Base-by-base conservation (phyloP, 2,797 vertebrate species). In the Mus minutoides region DNA sequence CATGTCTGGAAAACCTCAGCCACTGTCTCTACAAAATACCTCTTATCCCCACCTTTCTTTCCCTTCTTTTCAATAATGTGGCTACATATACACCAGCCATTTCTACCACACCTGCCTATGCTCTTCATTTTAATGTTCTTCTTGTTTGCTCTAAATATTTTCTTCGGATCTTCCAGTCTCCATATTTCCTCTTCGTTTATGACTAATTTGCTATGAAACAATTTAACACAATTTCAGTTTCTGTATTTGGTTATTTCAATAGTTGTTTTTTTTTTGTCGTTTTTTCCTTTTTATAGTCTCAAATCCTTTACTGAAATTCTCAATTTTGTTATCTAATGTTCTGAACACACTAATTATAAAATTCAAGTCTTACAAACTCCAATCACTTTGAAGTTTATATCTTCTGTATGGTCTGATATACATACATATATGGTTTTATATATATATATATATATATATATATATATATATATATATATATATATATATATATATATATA, bases 151-250 rank as follows among this genome's bases (percentile, higher is more conserved):
- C 31, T 31, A 0, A 1, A 16, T 86, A 56, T 89, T 88, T 94
- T 92, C 90, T 96, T 90, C 64, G 37, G 13, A 29, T 71, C 22
- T 54, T 37, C 2, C 43, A n/a, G 62, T 52, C 46, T n/a, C 9
- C 62, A n/a, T 21, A 24, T 69, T 69, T 87, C 46, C 46, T 54
- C 62, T 86, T 40, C 64, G 14, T 49, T 64, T 88, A 54, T 85
- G 77, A 49, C 22, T 94, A 49, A 88, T 43, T 40, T 75, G 34
- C 52, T 94, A 17, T 88, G 64, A 87, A 93, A 87, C 31, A 52
- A 56, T 43, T 88, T 90, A 85, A 37, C 34, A 88, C 75, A 77
- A 73, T 92, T 95, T 93, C 43, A 84, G 24, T 80, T 92, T 40
- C 16, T 12, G 0, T 71, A 56, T 49, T 60, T 64, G 6, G n/a